A percentile compares a stretch with the other conserved stretches of the same genome.
Evolutionary conservation across 1,140 invertebrate species (phyloP).

Genomic region (Melipona quadrifasciata): DNA sequence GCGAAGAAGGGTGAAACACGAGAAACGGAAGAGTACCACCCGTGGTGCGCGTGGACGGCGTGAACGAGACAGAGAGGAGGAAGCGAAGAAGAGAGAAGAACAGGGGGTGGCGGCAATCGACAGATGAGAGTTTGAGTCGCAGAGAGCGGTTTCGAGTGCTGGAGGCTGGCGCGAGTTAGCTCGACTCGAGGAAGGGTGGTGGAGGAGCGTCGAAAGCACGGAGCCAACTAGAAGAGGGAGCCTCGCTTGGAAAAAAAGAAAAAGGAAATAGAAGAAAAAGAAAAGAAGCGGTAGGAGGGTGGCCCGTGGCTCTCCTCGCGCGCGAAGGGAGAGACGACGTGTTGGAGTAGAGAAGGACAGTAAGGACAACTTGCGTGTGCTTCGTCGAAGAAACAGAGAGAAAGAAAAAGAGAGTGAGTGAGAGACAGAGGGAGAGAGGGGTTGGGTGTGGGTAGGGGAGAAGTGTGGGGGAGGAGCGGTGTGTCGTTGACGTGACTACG

Average conservation of each 20-base stretch:
- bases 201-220: background rate
- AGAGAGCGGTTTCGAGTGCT: constrained; percentile 61
- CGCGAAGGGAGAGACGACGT: background rate
- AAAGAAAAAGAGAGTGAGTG: background rate
- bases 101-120: constrained; percentile 36
- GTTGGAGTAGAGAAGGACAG: background rate
- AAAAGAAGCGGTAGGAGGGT: background rate
- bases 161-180: constrained; percentile 47
- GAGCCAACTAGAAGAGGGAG: background rate
- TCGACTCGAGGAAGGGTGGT: background rate
- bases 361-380: background rate
- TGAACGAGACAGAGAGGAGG: background rate
- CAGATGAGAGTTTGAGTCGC: constrained; percentile 62
- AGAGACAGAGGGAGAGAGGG: background rate
- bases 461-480: background rate
- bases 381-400: background rate
- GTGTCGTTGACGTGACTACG: constrained; percentile 67
- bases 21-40: background rate
- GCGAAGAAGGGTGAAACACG: background rate
- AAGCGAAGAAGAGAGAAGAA: constrained; percentile 11
- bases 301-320: constrained; percentile 12
- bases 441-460: constrained; percentile 17
- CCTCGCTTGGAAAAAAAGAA: background rate
- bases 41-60: background rate
- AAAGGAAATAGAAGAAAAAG: too few relatives aligned